Evolutionary conservation across 2,113 vertebrate genomes (phyloP), one percentile per base, ranked within the genome.

Genomic region (Himantopus leucocephalus): DNA sequence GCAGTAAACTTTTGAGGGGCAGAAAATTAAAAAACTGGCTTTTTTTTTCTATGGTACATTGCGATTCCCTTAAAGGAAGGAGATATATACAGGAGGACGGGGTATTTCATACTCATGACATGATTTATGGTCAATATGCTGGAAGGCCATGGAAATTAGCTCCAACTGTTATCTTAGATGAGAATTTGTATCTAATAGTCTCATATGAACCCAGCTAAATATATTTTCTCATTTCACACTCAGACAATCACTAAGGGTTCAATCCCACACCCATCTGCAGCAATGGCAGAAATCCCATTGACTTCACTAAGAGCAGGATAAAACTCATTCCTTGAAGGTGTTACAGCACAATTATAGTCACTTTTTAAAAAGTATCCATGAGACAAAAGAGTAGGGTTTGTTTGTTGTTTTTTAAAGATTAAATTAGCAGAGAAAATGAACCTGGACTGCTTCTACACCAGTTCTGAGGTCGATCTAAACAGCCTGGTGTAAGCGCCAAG

Each of bases 141-240:
- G n/a, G 62, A 90, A 58, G 34, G 55, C 58, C 70, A 94, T 0
- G 8, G 77, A 95, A 95, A 91, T 84, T 78, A 92, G 58, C 66
- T 89, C 63, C 60, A 88, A 66, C 50, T 43, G 39, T 84, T 95
- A 88, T 48, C 70, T 70, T 70, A 76, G 74, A 91, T 66, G 50
- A 85, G 66, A 92, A 89, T 91, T 87, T 87, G 37, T 73, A 50
- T 91, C 62, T 85, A 95, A 90, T 85, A 85, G 30, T 92, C 74
- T 95, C 80, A 85, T 60, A 92, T 34, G 53, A 96, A 94, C 70
- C 48, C 64, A 47, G 84, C 73, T 96, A 95, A 94, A 90, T 73
- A 82, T 92, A 95, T 89, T 91, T 95, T 82, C 91, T 95, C 80
- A 89, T 94, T 96, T 97, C 95, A 95, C 88, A 96, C 80, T 89